Base-by-base conservation (phyloP, 2,888 invertebrate species). In the Sepiola atlantica region DNA sequence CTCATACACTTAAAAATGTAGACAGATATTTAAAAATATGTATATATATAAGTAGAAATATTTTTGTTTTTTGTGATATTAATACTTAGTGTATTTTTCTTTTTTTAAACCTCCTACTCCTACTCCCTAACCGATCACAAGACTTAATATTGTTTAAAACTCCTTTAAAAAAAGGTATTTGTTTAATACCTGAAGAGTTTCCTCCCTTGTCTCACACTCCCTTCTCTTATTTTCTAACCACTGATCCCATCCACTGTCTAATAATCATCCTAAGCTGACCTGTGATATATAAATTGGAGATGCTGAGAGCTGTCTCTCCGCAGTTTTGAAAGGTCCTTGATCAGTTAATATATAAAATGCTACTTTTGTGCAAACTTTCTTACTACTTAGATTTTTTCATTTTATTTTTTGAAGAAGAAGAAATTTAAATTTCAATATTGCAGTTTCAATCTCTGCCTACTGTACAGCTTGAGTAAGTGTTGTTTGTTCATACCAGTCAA, bases 201-300 rank as follows among this genome's bases (percentile, higher is more conserved):
- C 77, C 32, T 16, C 24, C 24, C 20, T 24, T 24, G 6, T 24
- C 57, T 57, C 21, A 6, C 20, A 20, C 57, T 21, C 21, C 21
- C 20, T 77, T n/a, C 45, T 45, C 45, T 45, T 45, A 45, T 45
- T 8, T 45, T 45, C 8, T 45, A 45, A 45, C 45, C 45, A 45
- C 45, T 45, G 45, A 45, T 45, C n/a, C 77, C 32, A n/a, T 16
- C 77, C 10, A 14, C n/a, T 77, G 12, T 77, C n/a, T 32, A 45
- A 32, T 77, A 77, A 77, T 77, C 77, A 77, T 77, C 77, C 77
- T 77, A 77, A 77, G 77, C 77, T 77, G 77, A 77, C 77, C 77
- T 77, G 77, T 77, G 77, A 77, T 77, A 77, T 77, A 77, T 45
- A 57, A 77, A 32, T 77, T 77, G 77, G 77, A 77, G n/a, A 77